phyloP scores from a whole-genome alignment of 2,113 vertebrate species.

The Columba janthina region DNA sequence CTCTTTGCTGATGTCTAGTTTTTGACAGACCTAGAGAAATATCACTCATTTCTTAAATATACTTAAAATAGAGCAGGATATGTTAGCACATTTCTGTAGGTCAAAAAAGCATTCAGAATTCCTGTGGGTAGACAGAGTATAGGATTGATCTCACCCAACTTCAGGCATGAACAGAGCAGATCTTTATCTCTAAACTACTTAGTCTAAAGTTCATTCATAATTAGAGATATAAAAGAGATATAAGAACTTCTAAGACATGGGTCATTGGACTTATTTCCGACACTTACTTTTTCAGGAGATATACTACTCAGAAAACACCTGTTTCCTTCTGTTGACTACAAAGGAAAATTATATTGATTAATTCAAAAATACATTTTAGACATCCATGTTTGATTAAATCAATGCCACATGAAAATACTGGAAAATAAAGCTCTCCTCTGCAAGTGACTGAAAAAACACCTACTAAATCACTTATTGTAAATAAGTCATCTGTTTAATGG shows the following conservation, averaged over 20 bases:
- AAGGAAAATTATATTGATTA: neutral
- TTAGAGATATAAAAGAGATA: neutral
- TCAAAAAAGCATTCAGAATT: neutral
- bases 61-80: neutral
- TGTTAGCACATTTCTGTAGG: constrained; percentile 13
- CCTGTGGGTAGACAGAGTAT: neutral
- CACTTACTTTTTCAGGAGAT: neutral
- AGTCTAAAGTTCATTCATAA: neutral
- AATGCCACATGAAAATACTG: neutral
- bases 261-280: neutral
- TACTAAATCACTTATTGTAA: neutral
- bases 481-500: neutral
- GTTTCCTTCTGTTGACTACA: neutral
- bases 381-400: neutral
- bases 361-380: neutral
- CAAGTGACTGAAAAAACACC: neutral
- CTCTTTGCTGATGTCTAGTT: neutral
- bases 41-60: constrained; percentile 19
- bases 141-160: neutral
- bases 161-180: neutral
- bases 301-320: neutral
- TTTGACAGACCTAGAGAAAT: constrained; percentile 14
- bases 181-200: neutral
- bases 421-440: neutral
- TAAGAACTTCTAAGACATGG: neutral